A percentile compares a stretch with the other conserved stretches of the same genome.
phyloP scores from a whole-genome alignment of 2,888 invertebrate species.

The Eupithecia vulgata region DNA sequence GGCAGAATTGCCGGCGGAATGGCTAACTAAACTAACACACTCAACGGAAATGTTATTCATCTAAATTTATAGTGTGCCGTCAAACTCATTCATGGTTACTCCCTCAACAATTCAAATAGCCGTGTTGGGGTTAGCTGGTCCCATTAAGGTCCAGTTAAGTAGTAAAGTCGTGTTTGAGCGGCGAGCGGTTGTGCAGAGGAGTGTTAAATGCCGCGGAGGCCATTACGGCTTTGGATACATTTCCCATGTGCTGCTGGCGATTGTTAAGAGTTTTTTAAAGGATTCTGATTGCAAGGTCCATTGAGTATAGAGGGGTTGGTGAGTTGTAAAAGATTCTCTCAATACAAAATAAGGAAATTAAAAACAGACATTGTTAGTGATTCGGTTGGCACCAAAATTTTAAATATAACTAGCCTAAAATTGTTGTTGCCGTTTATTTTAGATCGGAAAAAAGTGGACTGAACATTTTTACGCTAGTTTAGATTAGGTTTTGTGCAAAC shows the following conservation, averaged over 20 bases:
- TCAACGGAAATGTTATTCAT: background rate
- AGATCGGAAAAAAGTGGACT: too few species aligned
- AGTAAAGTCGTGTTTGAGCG: slow-evolving; percentile 21
- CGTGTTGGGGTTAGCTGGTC: slow-evolving; percentile 11
- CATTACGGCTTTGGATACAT: slow-evolving; percentile 34
- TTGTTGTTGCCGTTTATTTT: too few species aligned
- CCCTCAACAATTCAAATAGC: slow-evolving; percentile 10
- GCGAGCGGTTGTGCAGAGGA: slow-evolving; percentile 25
- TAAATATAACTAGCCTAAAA: too few species aligned
- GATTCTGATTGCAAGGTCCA: background rate
- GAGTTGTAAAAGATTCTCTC: background rate
- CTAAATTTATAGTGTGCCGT: slow-evolving; percentile 6
- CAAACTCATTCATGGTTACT: slow-evolving; percentile 4
- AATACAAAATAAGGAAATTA: too few species aligned
- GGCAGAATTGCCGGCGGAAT: background rate
- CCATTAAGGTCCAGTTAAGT: slow-evolving; percentile 23
- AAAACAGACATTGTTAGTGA: too few species aligned
- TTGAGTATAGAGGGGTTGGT: background rate
- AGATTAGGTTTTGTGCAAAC: too few species aligned
- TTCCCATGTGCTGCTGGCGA: slow-evolving; percentile 23
- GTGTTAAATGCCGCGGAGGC: slow-evolving; percentile 32
- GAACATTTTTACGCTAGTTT: too few species aligned
- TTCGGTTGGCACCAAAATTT: too few species aligned
- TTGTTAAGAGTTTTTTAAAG: slow-evolving; percentile 9
- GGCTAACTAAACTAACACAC: slow-evolving; percentile 6